Evolutionary conservation across 2,113 vertebrate genomes (phyloP).

Genomic region (Sturnira hondurensis): DNA sequence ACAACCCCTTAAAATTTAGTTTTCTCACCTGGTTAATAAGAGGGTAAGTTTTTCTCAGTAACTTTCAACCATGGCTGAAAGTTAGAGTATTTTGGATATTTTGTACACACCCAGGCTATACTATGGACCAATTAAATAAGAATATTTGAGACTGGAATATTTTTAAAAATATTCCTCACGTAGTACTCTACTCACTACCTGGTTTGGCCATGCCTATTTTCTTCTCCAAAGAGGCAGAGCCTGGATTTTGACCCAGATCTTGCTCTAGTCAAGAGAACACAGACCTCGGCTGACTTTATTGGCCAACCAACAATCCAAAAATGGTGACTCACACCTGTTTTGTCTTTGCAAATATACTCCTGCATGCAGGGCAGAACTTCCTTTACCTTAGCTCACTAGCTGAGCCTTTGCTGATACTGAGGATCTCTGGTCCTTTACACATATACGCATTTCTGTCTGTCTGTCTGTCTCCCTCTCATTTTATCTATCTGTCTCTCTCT

Average conservation of each 20-base stretch:
- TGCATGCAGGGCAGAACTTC: neutral
- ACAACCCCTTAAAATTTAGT: neutral
- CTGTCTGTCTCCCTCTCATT: neutral
- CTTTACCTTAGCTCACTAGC: neutral
- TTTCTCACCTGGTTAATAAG: neutral
- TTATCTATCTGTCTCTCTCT: neutral
- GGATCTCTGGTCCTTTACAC: neutral
- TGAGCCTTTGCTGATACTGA: neutral
- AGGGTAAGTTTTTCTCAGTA: neutral
- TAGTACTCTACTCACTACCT: neutral
- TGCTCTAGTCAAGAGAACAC: constrained; percentile 1
- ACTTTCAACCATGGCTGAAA: neutral
- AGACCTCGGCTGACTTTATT: constrained; percentile 10
- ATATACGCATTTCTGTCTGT: neutral
- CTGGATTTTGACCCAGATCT: constrained; percentile 39
- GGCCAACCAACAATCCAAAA: neutral
- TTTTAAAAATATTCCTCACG: neutral
- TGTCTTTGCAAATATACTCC: constrained; percentile 25
- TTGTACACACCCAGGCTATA: neutral
- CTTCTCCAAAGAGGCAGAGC: neutral
- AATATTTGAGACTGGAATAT: neutral
- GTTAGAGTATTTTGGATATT: neutral
- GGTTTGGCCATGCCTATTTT: neutral
- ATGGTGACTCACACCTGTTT: constrained; percentile 33
- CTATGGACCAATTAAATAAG: neutral